Evolutionary conservation across 2,888 invertebrate species (phyloP).

Genomic region (Euspilapteryx auroguttella): DNA sequence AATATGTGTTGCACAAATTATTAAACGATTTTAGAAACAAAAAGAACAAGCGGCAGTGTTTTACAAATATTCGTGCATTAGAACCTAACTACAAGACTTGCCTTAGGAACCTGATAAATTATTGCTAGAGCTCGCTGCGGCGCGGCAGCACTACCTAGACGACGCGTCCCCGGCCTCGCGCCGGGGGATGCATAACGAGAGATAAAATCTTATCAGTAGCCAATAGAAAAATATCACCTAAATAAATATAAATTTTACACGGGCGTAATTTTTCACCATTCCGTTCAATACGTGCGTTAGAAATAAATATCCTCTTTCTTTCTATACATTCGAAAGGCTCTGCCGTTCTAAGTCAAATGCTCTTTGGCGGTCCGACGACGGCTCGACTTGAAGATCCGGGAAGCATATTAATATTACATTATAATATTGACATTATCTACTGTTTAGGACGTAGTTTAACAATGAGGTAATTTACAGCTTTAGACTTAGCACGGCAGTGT

Average conservation of each 20-base stretch:
- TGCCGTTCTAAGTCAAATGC: too few species aligned
- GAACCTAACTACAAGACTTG: slow-evolving; percentile 58
- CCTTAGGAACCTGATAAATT: slow-evolving; percentile 62
- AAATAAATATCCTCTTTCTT: slow-evolving; percentile 18
- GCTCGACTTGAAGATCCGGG: too few species aligned
- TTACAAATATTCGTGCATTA: slow-evolving; percentile 55
- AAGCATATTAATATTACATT: too few species aligned
- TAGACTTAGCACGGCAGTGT: not conserved
- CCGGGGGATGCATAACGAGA: slow-evolving; percentile 39
- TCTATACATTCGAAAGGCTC: slow-evolving; percentile 6
- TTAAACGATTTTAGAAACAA: slow-evolving; percentile 10
- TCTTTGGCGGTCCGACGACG: not conserved
- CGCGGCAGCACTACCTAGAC: slow-evolving; percentile 7
- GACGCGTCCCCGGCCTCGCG: slow-evolving; percentile 20
- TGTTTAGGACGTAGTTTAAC: too few species aligned
- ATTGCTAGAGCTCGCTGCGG: slow-evolving; percentile 47
- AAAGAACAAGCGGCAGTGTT: slow-evolving; percentile 56
- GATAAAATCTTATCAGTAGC: slow-evolving; percentile 56
- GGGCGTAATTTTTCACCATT: slow-evolving; percentile 12
- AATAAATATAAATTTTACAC: slow-evolving; percentile 53
- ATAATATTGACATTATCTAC: too few species aligned
- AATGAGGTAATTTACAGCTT: too few species aligned
- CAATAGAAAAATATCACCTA: slow-evolving; percentile 62
- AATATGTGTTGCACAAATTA: slow-evolving; percentile 29
- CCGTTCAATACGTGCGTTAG: slow-evolving; percentile 13